phyloP scores from a whole-genome alignment of 1,140 invertebrate species.

The Anastatus disparis region DNA sequence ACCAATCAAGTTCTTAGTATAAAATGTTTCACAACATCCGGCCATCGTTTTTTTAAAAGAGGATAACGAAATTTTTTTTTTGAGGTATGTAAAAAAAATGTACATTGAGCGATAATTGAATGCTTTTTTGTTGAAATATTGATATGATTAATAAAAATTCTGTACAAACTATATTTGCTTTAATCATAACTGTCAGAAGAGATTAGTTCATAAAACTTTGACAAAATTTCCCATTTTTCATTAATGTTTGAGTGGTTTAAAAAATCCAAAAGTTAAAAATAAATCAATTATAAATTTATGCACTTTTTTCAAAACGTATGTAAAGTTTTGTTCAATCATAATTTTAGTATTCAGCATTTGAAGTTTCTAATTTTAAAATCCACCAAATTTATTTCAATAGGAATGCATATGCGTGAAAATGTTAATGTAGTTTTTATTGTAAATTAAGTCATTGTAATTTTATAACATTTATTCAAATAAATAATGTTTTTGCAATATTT shows the following conservation, averaged over 20 bases:
- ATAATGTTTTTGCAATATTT: no score
- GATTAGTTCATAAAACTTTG: not conserved
- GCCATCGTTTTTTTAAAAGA: not conserved
- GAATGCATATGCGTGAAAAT: no score
- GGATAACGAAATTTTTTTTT: not conserved
- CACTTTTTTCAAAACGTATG: not conserved
- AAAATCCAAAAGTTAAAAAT: not conserved
- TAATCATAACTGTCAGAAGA: conserved; percentile 16
- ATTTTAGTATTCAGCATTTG: not conserved
- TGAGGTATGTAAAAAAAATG: not conserved
- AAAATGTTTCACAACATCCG: not conserved
- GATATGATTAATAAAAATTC: conserved; percentile 22
- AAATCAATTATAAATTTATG: not conserved
- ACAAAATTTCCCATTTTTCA: conserved; percentile 1
- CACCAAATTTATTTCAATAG: no score
- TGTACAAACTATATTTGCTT: conserved; percentile 33
- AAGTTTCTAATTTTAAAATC: not conserved
- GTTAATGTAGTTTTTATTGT: conserved; percentile 17
- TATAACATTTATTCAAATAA: no score
- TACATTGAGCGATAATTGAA: not conserved
- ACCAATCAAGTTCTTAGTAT: not conserved
- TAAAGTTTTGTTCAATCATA: not conserved
- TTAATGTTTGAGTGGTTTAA: no score
- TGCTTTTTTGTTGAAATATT: not conserved
- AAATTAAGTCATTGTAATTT: no score